Evolutionary conservation across 2,113 vertebrate species (phyloP), one percentile per base, ranked within the genome.

Genomic region (Pithys albifrons): DNA sequence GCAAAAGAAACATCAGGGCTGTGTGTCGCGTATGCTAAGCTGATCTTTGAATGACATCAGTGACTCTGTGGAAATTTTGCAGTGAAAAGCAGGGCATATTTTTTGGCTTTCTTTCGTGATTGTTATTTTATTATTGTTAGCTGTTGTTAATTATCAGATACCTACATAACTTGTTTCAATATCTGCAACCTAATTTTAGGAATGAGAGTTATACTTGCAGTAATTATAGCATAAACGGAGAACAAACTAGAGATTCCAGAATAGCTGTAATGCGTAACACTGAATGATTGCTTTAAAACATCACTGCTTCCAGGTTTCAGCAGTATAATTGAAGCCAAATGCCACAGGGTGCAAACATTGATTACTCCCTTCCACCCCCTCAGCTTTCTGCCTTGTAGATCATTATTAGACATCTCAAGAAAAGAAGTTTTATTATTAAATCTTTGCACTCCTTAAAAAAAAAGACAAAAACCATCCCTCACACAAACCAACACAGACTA

Each of bases 401-500:
- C 88, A 66, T 95, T 98, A 97, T 97, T 97, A 97, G 78, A 94
- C 69, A 88, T 97, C 88, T 96, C 81, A 86, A 89, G 79, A 94
- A 94, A 88, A 95, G 46, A 85, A 88, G 71, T 85, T 96, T 96
- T 51, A 90, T 97, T 94, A 96, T 93, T 98, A 96, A 98, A 74
- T 92, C 81, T 92, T 94, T 88, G 81, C 55, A 67, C 54, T 75
- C 35, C 77, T 96, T 45, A 96, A 95, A 96, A 91, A 37, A 37
- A 7, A 5, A 9, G 10, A 17, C 29, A 55, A 31, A 58, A 55
- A 29, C 51, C 18, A 14, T 17, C 52, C 28, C 7, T 8, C n/a
- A 8, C 61, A 45, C n/a, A 33, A 89, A 19, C 37, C 80, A 89
- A 76, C 28, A 57, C 14, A 57, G 52, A 65, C 88, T 97, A 84